Percentiles rank a stretch among this genome's conserved stretches.
phyloP scores from a whole-genome alignment of 2,113 vertebrate genomes.

The Chlamydotis undulata region DNA sequence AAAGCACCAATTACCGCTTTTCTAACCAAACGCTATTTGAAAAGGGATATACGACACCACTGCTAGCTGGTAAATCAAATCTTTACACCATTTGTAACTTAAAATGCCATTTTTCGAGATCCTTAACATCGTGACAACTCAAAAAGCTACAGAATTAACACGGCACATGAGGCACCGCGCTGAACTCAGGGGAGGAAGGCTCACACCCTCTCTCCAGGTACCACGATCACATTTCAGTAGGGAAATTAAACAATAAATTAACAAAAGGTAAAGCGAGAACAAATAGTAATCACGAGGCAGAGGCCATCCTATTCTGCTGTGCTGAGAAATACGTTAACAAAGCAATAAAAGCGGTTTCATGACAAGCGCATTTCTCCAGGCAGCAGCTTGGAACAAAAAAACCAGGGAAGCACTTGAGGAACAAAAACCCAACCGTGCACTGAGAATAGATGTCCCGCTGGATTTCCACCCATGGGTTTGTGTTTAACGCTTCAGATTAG shows the following conservation, averaged over 20 bases:
- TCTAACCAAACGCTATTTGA: background rate
- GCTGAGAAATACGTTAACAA: background rate
- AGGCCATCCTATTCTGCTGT: background rate
- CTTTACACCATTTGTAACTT: background rate
- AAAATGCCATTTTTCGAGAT: background rate
- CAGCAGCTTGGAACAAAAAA: background rate
- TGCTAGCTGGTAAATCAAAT: background rate
- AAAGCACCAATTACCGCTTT: background rate
- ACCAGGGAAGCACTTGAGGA: background rate
- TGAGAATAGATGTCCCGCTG: background rate
- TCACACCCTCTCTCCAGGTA: background rate
- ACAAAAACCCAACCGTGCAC: background rate
- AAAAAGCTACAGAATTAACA: background rate
- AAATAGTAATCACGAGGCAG: background rate
- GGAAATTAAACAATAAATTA: background rate
- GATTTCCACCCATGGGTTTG: background rate
- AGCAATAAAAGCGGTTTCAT: background rate
- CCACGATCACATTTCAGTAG: background rate
- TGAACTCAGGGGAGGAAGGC: background rate
- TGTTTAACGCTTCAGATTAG: background rate
- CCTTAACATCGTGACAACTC: background rate
- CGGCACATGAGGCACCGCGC: background rate
- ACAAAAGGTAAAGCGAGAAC: background rate
- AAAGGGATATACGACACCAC: background rate
- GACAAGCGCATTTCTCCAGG: background rate